Conservation (phyloP, 2,888 invertebrate genomes). For the Phalangium opilio region DNA sequence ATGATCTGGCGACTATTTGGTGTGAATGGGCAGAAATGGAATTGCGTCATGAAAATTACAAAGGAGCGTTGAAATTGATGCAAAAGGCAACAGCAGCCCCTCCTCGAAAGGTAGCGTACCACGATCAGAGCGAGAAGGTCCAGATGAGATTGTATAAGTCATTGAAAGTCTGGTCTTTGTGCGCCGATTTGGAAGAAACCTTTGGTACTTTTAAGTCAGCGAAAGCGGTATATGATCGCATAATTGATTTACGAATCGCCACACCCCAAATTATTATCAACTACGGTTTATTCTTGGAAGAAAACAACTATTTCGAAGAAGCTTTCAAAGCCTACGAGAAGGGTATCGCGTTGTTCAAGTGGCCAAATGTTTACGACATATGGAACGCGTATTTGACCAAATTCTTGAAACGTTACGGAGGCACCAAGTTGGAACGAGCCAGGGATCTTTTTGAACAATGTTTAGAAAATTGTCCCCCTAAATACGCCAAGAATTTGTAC, state of each 20-base stretch:
- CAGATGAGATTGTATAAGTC: conserved; percentile 91
- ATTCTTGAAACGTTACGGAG: conserved; percentile 88
- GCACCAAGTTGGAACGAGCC: conserved; percentile 84
- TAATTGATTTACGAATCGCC: conserved; percentile 92
- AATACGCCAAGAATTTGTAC: conserved; percentile 84
- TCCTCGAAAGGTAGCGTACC: conserved; percentile 73
- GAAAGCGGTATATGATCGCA: conserved; percentile 95
- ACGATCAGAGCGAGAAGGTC: conserved; percentile 75
- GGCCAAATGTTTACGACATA: conserved; percentile 98
- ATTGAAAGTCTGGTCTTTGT: conserved; percentile 96
- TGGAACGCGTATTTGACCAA: conserved; percentile 98
- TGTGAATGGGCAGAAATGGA: conserved; percentile 99
- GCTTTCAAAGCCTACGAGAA: conserved; percentile 95
- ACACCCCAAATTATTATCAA: conserved; percentile 98
- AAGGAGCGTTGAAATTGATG: conserved; percentile 79
- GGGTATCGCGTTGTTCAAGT: conserved; percentile 91
- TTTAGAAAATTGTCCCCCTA: conserved; percentile 85
- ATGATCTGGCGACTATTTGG: conserved; percentile 94
- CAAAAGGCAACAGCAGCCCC: conserved; percentile 84
- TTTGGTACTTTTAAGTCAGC: conserved; percentile 86
- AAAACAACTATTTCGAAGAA: conserved; percentile 97
- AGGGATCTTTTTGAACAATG: conserved; percentile 98
- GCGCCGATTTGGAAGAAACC: conserved; percentile 96
- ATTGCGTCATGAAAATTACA: conserved; percentile 77
- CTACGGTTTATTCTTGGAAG: conserved; percentile 91